Evolutionary conservation across 2,888 invertebrate species (phyloP), one percentile per base, ranked within the genome.

Genomic region (Osmoderma eremita): DNA sequence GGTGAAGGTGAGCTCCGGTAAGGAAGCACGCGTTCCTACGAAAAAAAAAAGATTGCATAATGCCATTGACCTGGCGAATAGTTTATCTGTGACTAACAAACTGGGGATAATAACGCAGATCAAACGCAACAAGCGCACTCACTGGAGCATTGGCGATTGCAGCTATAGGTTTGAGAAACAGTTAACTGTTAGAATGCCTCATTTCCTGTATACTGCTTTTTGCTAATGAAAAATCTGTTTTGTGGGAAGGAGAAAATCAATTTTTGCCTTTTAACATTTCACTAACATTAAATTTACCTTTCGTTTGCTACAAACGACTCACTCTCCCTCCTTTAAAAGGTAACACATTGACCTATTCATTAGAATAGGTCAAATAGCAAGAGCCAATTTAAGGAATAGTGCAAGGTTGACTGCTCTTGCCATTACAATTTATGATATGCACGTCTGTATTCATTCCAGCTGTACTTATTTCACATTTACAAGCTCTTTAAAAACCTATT

Each of bases 51-150:
- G 38, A 49, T 61, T 58, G 45, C 67, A 67, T 51, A 69, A 63
- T 65, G 71, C 71, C 71, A 68, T 70, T 71, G 70, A 71, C 71
- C 71, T 67, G 67, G 22, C 62, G 63, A 39, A 69, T 15, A 22
- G 58, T 13, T 17, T 63, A 67, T 67, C 63, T 36, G 8, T 18
- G 18, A 30, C 30, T 30, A 30, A 30, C 10, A 30, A 30, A 30
- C 3, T 30, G 30, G 5, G 30, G 30, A 30, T 30, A 6, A 8
- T 5, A 30, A 12, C 12, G 17, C 49, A 12, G 22, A 49, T 49
- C 12, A 3, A 20, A n/a, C n/a, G n/a, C n/a, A n/a, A n/a, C n/a
- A n/a, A n/a, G n/a, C n/a, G n/a, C n/a, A n/a, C n/a, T n/a, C n/a
- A n/a, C n/a, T n/a, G n/a, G n/a, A n/a, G n/a, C n/a, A 49, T 20